Conservation (phyloP, 2,113 vertebrate species). For the Stegastes partitus region DNA sequence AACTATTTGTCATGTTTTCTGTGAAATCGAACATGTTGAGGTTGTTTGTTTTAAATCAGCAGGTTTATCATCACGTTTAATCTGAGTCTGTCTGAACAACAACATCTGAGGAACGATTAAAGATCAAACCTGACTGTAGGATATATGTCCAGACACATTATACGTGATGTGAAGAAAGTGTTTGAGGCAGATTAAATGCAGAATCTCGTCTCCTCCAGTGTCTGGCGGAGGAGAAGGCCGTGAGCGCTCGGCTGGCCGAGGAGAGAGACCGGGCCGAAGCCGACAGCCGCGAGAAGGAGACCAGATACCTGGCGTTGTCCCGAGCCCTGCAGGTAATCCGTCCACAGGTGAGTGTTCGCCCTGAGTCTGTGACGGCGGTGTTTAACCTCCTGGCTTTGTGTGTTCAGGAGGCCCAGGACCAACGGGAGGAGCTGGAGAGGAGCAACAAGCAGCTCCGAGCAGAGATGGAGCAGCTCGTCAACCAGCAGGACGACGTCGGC, state of each 20-base stretch:
- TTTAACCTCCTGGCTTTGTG: slow-evolving; percentile 6
- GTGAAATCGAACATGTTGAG: too few relatives aligned
- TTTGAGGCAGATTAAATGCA: too few relatives aligned
- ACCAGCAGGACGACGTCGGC: slow-evolving; percentile 93
- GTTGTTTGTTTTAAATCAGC: too few relatives aligned
- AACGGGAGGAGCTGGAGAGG: slow-evolving; percentile 89
- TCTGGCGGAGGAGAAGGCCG: slow-evolving; percentile 91
- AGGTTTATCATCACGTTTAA: too few relatives aligned
- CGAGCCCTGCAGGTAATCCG: slow-evolving; percentile 85
- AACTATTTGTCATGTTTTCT: too few relatives aligned
- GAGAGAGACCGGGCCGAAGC: slow-evolving; percentile 91
- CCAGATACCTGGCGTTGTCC: slow-evolving; percentile 85
- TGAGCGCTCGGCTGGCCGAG: slow-evolving; percentile 88
- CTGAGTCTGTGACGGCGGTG: neutral
- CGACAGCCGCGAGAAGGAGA: slow-evolving; percentile 91
- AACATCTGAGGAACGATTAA: too few relatives aligned
- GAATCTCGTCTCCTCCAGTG: slow-evolving; percentile 85
- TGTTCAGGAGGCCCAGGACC: slow-evolving; percentile 85
- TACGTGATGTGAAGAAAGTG: too few relatives aligned
- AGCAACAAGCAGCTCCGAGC: slow-evolving; percentile 89
- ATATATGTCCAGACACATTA: too few relatives aligned
- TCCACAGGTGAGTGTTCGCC: neutral
- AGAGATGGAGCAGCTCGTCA: slow-evolving; percentile 92
- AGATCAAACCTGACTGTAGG: too few relatives aligned
- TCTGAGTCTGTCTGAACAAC: too few relatives aligned